Evolutionary conservation across 2,113 vertebrate species (phyloP).

Genomic region (Nothocercus nigrocapillus): DNA sequence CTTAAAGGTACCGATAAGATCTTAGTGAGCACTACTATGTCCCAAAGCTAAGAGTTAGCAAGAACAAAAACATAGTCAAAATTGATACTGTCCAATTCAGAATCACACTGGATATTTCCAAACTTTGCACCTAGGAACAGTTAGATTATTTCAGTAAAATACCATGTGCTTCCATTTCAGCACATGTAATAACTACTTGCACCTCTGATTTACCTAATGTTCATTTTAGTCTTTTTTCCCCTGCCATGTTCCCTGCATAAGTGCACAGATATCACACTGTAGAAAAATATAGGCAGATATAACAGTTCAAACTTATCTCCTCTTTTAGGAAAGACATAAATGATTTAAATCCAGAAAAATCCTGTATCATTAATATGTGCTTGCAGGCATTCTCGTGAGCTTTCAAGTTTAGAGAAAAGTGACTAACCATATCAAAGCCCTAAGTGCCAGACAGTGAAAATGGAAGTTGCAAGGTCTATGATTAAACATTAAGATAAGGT

Average conservation of each 20-base stretch:
- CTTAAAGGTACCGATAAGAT: neutral
- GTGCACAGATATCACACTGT: neutral
- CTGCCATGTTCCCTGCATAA: neutral
- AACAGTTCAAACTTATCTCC: neutral
- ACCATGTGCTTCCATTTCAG: neutral
- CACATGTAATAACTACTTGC: neutral
- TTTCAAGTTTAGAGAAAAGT: neutral
- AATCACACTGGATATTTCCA: neutral
- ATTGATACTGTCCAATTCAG: neutral
- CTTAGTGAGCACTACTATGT: neutral
- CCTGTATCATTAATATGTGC: neutral
- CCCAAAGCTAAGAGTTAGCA: neutral
- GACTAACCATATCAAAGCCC: constrained; percentile 24
- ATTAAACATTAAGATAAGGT: constrained; percentile 17
- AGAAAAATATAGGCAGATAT: neutral
- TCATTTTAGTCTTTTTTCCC: neutral
- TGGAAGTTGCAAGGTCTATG: neutral
- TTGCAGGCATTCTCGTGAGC: constrained; percentile 13
- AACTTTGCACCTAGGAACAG: neutral
- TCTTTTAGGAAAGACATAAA: neutral
- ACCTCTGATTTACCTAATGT: neutral
- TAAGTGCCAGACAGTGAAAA: constrained; percentile 17
- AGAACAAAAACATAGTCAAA: neutral
- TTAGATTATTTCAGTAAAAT: neutral
- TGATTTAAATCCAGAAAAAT: constrained; percentile 19